phyloP scores from a whole-genome alignment of 2,113 vertebrate species.

The Vireo altiloquus region DNA sequence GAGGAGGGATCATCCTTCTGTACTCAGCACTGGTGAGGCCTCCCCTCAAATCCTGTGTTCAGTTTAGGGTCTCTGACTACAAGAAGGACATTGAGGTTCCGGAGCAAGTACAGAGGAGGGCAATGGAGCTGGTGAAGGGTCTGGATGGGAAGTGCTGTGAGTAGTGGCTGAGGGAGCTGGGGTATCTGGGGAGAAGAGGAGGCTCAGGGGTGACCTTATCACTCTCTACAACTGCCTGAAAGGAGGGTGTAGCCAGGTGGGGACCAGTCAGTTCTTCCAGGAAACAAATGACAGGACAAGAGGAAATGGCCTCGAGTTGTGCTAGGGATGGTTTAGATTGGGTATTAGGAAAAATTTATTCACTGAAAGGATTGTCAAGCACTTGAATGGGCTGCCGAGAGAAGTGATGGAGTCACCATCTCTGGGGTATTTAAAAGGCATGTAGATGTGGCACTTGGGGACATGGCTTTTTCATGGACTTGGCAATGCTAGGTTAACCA shows the following conservation, averaged over 20 bases:
- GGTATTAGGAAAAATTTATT: background rate
- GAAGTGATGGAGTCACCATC: background rate
- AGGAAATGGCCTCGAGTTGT: background rate
- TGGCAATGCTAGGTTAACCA: background rate
- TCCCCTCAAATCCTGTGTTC: background rate
- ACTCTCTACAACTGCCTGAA: background rate
- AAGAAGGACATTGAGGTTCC: background rate
- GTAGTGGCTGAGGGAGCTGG: background rate
- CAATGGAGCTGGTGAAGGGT: background rate
- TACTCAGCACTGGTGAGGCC: rapidly evolving
- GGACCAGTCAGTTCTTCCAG: background rate
- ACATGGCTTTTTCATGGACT: background rate
- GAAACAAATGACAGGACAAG: background rate
- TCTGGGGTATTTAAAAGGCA: background rate
- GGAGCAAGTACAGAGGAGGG: background rate
- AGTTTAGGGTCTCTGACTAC: background rate
- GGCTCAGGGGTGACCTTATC: background rate
- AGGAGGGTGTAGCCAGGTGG: rapidly evolving
- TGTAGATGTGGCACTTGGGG: background rate
- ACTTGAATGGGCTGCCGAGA: background rate
- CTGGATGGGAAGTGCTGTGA: background rate
- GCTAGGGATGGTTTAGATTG: background rate
- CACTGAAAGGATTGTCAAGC: background rate
- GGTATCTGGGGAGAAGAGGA: background rate
- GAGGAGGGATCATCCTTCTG: rapidly evolving